A percentile compares a stretch with the other conserved stretches of the same genome.
These are phyloP conservation scores for Choreutis nemorana DNA, from an alignment of 2,888 invertebrate genomes.

Conservation along the genomic window DNA sequence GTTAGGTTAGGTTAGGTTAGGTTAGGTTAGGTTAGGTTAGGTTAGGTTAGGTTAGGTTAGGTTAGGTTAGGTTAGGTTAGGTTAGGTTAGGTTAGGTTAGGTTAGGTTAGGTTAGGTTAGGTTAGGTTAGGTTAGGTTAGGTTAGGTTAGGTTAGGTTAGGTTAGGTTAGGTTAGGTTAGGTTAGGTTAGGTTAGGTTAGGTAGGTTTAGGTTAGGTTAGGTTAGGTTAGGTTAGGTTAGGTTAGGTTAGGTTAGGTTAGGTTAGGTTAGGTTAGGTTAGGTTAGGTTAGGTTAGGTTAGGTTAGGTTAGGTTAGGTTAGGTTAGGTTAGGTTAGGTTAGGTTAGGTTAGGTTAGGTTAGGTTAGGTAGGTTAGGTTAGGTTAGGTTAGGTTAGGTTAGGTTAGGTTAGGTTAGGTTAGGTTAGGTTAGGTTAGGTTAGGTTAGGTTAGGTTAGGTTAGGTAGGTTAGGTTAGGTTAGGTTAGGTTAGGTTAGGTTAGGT, in stretches of 20 bases:
- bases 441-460: conserved; percentile 1
- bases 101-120: background rate
- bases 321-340: conserved; percentile 2
- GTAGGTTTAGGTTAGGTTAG: background rate
- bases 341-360: conserved; percentile 3
- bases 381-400: conserved; percentile 3
- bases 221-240: conserved; percentile 4
- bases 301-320: conserved; percentile 3
- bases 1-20: conserved; percentile 2
- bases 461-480: conserved; percentile 4
- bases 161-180: background rate
- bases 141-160: conserved; percentile 5
- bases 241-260: conserved; percentile 4
- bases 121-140: background rate
- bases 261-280: conserved; percentile 5
- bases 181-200: background rate
- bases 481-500: conserved; percentile 5
- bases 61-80: conserved; percentile 5
- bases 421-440: no score
- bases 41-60: conserved; percentile 5
- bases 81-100: conserved; percentile 2
- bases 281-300: conserved; percentile 2
- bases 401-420: conserved; percentile 3
- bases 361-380: conserved; percentile 4
- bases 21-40: conserved; percentile 5